Conservation (phyloP, 2,113 vertebrate species). For the Malurus elegans region DNA sequence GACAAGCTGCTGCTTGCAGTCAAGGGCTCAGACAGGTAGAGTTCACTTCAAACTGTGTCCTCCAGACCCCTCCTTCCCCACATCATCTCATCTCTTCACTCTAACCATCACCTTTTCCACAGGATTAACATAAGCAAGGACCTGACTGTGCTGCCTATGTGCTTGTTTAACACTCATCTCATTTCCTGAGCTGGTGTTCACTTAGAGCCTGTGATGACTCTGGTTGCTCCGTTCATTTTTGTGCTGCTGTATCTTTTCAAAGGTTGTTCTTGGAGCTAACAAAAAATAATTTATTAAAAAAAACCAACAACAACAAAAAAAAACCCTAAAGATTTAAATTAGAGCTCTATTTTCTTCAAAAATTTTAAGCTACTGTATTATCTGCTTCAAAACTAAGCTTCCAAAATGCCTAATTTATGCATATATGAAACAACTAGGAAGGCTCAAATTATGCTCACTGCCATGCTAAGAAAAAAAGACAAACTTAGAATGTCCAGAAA, state of each 20-base stretch:
- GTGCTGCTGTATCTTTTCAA: background rate
- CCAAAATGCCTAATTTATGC: background rate
- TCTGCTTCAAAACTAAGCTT: background rate
- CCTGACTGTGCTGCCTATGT: rapidly evolving
- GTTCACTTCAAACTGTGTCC: background rate
- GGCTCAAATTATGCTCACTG: background rate
- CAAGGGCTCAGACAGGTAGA: background rate
- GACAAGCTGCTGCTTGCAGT: background rate
- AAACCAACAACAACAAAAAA: background rate
- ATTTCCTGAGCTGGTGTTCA: rapidly evolving
- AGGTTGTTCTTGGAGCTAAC: background rate
- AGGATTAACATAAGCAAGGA: background rate
- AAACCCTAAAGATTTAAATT: background rate
- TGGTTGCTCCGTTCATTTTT: background rate
- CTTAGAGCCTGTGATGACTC: background rate
- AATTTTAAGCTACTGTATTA: background rate
- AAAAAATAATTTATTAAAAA: background rate
- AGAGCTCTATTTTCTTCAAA: background rate
- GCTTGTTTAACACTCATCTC: rapidly evolving
- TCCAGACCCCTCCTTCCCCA: background rate
- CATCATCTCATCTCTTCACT: background rate
- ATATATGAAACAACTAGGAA: background rate
- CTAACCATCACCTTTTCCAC: background rate
- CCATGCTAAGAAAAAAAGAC: background rate
- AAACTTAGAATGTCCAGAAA: background rate